Evolutionary conservation across 2,888 invertebrate species (phyloP).

Genomic region (Adelognathus sp.): DNA sequence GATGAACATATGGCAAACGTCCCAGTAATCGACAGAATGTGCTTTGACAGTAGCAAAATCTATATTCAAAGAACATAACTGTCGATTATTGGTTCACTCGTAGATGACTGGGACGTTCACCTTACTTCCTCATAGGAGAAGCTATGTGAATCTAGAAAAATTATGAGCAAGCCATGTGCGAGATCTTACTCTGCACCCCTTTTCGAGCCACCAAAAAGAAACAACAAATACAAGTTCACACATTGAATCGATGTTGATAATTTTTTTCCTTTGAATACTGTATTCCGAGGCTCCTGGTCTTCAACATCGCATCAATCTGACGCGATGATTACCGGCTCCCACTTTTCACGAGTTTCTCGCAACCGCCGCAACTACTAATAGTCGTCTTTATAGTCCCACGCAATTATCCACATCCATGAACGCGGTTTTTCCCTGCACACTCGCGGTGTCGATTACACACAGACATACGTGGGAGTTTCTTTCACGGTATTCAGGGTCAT

Average conservation of each 20-base stretch:
- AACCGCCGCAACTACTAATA: not conserved
- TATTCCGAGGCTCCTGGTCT: not conserved
- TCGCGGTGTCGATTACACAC: slow-evolving; percentile 19
- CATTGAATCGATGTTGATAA: not conserved
- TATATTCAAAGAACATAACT: too few species aligned
- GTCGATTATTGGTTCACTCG: too few species aligned
- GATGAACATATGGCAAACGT: too few species aligned
- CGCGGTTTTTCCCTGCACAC: not conserved
- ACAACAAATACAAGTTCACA: not conserved
- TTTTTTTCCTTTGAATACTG: not conserved
- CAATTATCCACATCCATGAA: slow-evolving; percentile 4
- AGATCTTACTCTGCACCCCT: too few species aligned
- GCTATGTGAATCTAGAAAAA: too few species aligned
- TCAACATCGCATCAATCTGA: not conserved
- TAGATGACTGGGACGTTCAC: too few species aligned
- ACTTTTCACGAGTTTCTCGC: slow-evolving; percentile 1
- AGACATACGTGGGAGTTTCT: not conserved
- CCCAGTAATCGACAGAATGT: too few species aligned
- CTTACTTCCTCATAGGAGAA: too few species aligned
- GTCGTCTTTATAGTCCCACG: not conserved
- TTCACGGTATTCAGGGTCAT: slow-evolving; percentile 43
- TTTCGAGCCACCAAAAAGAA: too few species aligned
- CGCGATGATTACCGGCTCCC: slow-evolving; percentile 5
- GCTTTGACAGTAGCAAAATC: too few species aligned
- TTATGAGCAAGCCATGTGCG: too few species aligned